These are phyloP conservation scores for Menidia beryllina DNA, from an alignment of 2,113 vertebrate species.

Conservation along the genomic window DNA sequence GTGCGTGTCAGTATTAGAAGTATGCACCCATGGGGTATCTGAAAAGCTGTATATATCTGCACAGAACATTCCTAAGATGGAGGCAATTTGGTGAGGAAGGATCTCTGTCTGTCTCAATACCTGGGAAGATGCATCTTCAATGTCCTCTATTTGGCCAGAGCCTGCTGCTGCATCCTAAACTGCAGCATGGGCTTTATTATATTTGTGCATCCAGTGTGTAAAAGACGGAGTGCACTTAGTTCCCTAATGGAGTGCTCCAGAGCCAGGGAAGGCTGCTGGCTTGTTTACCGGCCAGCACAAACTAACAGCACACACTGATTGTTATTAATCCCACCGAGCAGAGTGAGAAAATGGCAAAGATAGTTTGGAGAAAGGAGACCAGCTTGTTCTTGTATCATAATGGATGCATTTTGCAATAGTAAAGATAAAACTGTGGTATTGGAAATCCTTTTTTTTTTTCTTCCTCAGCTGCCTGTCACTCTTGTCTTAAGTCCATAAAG, in stretches of 20 bases:
- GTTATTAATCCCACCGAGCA: constrained; percentile 54
- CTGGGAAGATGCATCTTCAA: constrained; percentile 75
- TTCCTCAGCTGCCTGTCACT: constrained; percentile 16
- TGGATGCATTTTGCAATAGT: constrained; percentile 46
- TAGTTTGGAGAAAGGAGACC: constrained; percentile 29
- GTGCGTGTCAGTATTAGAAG: constrained; percentile 39
- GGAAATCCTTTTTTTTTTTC: constrained; percentile 5
- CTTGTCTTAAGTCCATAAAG: constrained; percentile 2
- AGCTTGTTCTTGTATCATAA: constrained; percentile 49
- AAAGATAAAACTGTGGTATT: constrained; percentile 36
- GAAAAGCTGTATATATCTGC: constrained; percentile 47
- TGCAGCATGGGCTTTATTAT: constrained; percentile 73
- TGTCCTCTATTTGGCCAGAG: constrained; percentile 70
- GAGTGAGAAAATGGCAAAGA: constrained; percentile 16
- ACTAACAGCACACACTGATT: constrained; percentile 30
- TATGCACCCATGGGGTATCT: constrained; percentile 14
- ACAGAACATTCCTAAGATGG: constrained; percentile 53
- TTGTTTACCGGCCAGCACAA: constrained; percentile 60
- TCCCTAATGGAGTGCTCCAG: constrained; percentile 73
- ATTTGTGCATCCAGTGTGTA: constrained; percentile 80
- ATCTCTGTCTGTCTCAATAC: constrained; percentile 74
- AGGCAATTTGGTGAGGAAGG: constrained; percentile 68
- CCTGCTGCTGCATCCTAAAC: constrained; percentile 58
- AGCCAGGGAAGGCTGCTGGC: constrained; percentile 52
- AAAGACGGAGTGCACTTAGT: constrained; percentile 53